phyloP scores from a whole-genome alignment of 2,113 vertebrate genomes.

The Ctenodactylus gundi region DNA sequence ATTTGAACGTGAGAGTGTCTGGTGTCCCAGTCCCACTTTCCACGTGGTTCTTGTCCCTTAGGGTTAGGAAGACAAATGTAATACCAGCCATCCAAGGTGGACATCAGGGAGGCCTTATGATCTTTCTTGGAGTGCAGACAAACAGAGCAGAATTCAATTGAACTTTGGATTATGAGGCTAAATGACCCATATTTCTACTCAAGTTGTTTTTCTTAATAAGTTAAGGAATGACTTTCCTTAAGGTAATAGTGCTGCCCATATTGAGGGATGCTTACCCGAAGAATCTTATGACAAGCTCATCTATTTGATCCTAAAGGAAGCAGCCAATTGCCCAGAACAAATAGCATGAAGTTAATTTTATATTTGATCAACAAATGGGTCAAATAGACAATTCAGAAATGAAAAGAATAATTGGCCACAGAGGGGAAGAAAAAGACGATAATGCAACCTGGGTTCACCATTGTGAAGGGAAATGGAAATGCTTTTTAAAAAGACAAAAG shows the following conservation, averaged over 20 bases:
- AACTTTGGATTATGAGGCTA: slow-evolving; percentile 32
- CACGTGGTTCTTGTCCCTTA: neutral
- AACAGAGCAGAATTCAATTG: slow-evolving; percentile 36
- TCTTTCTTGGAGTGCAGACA: neutral
- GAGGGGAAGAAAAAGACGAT: neutral
- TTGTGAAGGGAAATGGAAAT: slow-evolving; percentile 18
- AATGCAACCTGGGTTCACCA: neutral
- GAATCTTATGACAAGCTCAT: neutral
- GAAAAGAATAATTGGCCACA: neutral
- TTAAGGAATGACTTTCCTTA: slow-evolving; percentile 27
- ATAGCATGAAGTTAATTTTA: neutral
- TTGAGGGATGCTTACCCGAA: slow-evolving; percentile 1
- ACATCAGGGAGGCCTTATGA: neutral
- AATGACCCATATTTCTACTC: slow-evolving; percentile 26
- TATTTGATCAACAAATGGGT: slow-evolving; percentile 4
- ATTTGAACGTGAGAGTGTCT: neutral
- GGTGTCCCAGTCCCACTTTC: neutral
- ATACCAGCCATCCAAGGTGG: too few species aligned
- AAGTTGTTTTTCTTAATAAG: neutral
- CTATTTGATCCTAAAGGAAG: neutral
- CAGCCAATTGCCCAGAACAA: neutral
- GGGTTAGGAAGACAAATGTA: neutral
- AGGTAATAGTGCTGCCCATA: slow-evolving; percentile 42
- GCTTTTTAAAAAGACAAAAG: neutral
- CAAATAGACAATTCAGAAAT: slow-evolving; percentile 24